Base-by-base conservation (phyloP, 2,888 invertebrate species). In the Aethes cnicana region DNA sequence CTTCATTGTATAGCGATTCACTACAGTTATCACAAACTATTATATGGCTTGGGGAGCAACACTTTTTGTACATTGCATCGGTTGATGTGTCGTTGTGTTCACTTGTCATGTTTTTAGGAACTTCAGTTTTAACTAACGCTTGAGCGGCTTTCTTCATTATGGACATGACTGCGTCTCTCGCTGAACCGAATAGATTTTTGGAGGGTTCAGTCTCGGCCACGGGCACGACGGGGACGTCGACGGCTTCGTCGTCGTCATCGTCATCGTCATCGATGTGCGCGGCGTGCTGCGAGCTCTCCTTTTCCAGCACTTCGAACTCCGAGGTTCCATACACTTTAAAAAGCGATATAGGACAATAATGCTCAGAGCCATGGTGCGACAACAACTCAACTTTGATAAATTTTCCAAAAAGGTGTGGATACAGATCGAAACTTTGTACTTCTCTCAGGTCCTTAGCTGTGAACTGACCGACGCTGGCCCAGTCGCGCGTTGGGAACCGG, bases 261-360 rank as follows among this genome's bases (percentile, higher is more conserved):
- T 94, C 93, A 20, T 93, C 91, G 42, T 93, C 93, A 25, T n/a
- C n/a, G n/a, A 91, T 92, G 49, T 91, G 90, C 32, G 90, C 83
- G n/a, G 91, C 90, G 59, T 92, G 93, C 47, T 91, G 91, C 9
- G 94, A 92, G 63, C 94, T 94, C 73, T 96, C 96, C 44, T 95
- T 96, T 74, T 96, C 96, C 37, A 96, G 83, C 1, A 96, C 96
- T 77, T 97, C 96, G 73, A 95, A 96, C 74, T 98, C 98, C 8
- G 97, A 97, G 1, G 96, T 97, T 11, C 98, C 98, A 73, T 95
- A 98, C 1, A 97, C 96, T 55, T 96, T 94, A 78, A 99, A 96
- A 41, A 98, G 90, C n/a, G 98, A 98, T 58, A 99, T 91, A 0
- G 99, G 99, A 76, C 99, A 99, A 78, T 96, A 99, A 78, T 99